Evolutionary conservation across 2,113 vertebrate species (phyloP), one percentile per base, ranked within the genome.

Genomic region (Syngnathus typhle): DNA sequence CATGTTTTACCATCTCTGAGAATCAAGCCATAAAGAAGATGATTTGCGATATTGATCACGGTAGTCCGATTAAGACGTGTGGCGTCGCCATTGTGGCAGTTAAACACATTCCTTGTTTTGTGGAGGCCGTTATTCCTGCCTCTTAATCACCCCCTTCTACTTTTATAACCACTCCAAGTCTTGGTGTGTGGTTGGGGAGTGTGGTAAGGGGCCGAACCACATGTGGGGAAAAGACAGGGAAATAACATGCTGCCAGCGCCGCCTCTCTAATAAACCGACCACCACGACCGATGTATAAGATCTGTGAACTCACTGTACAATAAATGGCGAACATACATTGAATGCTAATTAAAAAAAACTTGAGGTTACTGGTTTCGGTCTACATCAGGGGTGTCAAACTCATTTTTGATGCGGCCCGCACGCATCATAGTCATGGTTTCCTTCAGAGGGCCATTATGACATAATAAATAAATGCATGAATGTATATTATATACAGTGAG

Each of bases 31-130:
- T 71, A 60, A 68, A 70, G 71, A 41, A 60, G 49, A 87, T 81
- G 65, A 83, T 87, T 82, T 69, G 75, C 59, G 70, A 87, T 85
- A 89, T 88, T 83, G 88, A 83, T 52, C 74, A 71, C 54, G 39
- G 73, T 72, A 60, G 75, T 74, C 65, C 39, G 82, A 80, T 86
- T 79, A 70, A 52, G 72, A 87, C 75, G 60, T 65, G 85, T 84
- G 81, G 80, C 65, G 54, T 82, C 82, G 84, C 82, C 61, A 65
- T 74, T 77, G 74, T 85, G 83, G 71, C 70, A 81, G 87, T 89
- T 89, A 90, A 89, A 89, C 38, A 66, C 89, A 90, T 91, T 91
- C 89, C 87, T 88, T 78, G 81, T 87, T 92, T 91, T 89, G 87
- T 89, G 83, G 87, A 86, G 88, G 87, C 89, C 85, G 85, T 91